Conservation (phyloP, 2,797 vertebrate genomes). For the Chrosomus eos region DNA sequence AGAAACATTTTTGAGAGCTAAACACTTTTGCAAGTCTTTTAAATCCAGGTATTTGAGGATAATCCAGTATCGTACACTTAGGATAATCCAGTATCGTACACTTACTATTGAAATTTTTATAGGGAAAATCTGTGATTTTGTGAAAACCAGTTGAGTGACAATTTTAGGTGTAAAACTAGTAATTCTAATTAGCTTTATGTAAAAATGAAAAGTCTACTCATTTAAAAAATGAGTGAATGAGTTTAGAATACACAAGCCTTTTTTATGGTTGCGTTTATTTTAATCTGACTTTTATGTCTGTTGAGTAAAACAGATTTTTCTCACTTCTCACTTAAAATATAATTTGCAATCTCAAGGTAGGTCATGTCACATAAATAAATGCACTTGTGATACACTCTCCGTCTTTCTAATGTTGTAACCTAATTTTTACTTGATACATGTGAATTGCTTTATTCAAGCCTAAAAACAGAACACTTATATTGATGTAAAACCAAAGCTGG, state of each 20-base stretch:
- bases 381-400: conserved; percentile 12
- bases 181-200: background rate
- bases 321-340: conserved; percentile 8
- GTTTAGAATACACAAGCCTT: background rate
- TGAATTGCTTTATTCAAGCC: background rate
- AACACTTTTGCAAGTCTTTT: background rate
- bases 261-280: background rate
- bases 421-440: conserved; percentile 31
- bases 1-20: background rate
- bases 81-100: background rate
- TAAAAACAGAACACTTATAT: conserved; percentile 57
- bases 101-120: background rate
- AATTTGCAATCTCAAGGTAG: conserved; percentile 34
- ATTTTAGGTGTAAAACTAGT: background rate
- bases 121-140: background rate
- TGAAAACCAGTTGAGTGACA: background rate
- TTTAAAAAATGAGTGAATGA: background rate
- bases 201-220: background rate
- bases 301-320: conserved; percentile 16
- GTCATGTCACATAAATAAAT: conserved; percentile 38
- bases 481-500: conserved; percentile 74
- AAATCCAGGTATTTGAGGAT: background rate
- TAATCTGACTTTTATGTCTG: background rate
- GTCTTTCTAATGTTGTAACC: conserved; percentile 40
- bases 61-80: background rate